These are phyloP conservation scores for Caenorhabditis becei DNA, from an alignment of 2,888 invertebrate genomes.

Conservation along the genomic window DNA sequence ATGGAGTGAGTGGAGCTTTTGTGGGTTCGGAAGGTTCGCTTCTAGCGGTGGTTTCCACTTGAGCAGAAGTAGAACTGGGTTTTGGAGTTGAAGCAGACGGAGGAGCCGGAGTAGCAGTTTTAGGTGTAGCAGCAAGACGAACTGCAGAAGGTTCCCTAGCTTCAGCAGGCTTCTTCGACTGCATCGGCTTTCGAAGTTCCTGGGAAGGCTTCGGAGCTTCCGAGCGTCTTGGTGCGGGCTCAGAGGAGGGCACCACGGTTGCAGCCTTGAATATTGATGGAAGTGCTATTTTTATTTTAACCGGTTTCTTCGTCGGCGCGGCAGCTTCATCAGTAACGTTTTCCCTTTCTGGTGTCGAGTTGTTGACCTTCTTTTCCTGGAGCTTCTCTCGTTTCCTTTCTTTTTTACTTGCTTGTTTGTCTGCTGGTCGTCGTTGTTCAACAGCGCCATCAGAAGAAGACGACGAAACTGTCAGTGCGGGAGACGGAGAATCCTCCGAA, in stretches of 20 bases:
- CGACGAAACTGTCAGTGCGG: neutral
- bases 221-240: too few species aligned
- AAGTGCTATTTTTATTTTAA: too few species aligned
- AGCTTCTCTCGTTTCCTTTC: constrained; percentile 1
- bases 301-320: too few species aligned
- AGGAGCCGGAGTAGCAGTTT: neutral
- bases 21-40: too few species aligned
- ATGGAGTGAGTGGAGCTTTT: neutral
- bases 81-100: neutral
- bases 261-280: too few species aligned
- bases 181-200: neutral
- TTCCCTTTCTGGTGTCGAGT: too few species aligned
- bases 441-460: neutral
- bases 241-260: too few species aligned
- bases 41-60: neutral
- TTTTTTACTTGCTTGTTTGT: neutral
- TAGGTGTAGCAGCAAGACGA: neutral
- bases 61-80: neutral
- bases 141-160: neutral
- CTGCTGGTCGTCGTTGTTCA: neutral
- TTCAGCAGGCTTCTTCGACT: too few species aligned
- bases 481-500: neutral
- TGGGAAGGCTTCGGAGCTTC: too few species aligned
- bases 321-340: too few species aligned
- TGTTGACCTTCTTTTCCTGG: neutral